phyloP scores from a whole-genome alignment of 2,113 vertebrate genomes.

The Ceyx melanurus region DNA sequence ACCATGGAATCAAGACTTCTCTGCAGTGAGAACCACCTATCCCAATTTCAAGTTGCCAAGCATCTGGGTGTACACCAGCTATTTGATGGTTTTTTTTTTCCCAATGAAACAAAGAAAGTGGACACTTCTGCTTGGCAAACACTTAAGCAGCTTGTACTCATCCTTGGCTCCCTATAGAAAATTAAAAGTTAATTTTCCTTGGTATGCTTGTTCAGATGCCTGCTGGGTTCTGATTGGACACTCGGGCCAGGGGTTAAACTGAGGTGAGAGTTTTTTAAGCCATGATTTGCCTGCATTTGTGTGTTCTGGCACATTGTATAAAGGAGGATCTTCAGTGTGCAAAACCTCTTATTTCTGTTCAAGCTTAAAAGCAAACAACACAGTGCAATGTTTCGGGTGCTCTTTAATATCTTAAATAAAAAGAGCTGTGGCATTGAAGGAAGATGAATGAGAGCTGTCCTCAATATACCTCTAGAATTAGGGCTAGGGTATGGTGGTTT shows the following conservation, averaged over 20 bases:
- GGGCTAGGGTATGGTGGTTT: neutral
- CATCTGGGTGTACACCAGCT: neutral
- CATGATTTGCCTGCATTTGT: neutral
- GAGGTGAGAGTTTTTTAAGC: neutral
- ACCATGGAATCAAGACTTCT: neutral
- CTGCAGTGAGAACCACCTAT: neutral
- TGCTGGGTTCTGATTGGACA: neutral
- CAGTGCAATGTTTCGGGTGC: neutral
- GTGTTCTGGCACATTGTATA: neutral
- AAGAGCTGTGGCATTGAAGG: neutral
- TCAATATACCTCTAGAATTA: neutral
- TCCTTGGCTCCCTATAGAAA: neutral
- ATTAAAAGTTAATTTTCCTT: neutral
- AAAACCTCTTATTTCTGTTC: neutral
- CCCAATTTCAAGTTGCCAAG: neutral
- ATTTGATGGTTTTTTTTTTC: neutral
- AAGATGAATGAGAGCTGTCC: neutral
- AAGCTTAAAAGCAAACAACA: neutral
- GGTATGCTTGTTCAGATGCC: neutral
- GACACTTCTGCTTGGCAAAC: neutral
- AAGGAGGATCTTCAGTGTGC: neutral
- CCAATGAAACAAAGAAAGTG: neutral
- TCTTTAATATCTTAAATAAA: neutral
- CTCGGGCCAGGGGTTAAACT: neutral
- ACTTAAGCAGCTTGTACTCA: neutral